Percentiles rank a stretch among this genome's conserved stretches.
phyloP scores from a whole-genome alignment of 2,113 vertebrate species.

The Phainopepla nitens region DNA sequence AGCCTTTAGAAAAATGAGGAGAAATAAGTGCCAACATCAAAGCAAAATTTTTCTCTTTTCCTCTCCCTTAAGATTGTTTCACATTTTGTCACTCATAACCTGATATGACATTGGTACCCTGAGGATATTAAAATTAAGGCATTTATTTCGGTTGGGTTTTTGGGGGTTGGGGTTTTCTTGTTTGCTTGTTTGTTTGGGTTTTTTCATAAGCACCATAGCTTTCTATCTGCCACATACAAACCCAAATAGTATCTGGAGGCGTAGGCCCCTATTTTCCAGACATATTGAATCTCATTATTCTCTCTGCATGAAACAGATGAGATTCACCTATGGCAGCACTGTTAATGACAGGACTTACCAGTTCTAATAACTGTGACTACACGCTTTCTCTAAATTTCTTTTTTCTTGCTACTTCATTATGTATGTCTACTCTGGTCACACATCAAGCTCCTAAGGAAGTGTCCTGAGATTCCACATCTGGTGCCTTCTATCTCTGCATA shows the following conservation, averaged over 20 bases:
- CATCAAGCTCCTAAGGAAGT: not conserved
- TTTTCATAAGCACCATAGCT: not conserved
- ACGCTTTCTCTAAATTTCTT: not conserved
- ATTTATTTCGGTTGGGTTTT: not conserved
- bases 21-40: not conserved
- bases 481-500: not conserved
- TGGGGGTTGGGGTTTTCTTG: rapidly evolving
- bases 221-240: not conserved
- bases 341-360: not conserved
- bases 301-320: not conserved
- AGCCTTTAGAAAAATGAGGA: not conserved
- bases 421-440: not conserved
- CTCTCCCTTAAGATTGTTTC: not conserved
- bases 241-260: not conserved
- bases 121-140: not conserved
- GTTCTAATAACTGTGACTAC: not conserved
- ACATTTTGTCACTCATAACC: not conserved
- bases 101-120: not conserved
- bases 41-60: not conserved
- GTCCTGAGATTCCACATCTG: not conserved
- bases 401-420: not conserved
- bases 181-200: not conserved
- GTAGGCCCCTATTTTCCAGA: not conserved
- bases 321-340: not conserved
- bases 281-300: not conserved